Evolutionary conservation across 2,888 invertebrate genomes (phyloP).

Genomic region (Idaea aversata): DNA sequence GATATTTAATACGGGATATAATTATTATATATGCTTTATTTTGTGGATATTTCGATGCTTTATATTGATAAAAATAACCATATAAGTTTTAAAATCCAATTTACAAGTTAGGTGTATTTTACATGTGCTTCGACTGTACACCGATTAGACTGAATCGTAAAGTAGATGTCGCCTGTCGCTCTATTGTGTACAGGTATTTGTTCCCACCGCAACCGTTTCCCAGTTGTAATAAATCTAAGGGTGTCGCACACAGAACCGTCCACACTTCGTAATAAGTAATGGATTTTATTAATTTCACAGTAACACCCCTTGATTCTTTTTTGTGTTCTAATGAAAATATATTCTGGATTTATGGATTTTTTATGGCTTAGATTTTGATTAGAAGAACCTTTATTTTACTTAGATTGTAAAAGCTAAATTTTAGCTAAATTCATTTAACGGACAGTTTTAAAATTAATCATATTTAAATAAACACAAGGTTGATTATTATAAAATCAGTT

Average conservation of each 20-base stretch:
- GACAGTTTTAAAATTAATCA: too few relatives aligned
- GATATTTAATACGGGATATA: too few relatives aligned
- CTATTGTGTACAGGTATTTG: neutral
- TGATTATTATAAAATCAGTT: too few relatives aligned
- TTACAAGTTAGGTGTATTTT: too few relatives aligned
- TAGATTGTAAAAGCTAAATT: too few relatives aligned
- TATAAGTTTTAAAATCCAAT: too few relatives aligned
- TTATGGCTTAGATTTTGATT: neutral
- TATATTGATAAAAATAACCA: too few relatives aligned
- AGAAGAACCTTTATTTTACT: neutral
- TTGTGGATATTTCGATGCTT: too few relatives aligned
- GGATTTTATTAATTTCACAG: conserved; percentile 70
- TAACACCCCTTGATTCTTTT: neutral
- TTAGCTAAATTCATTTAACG: too few relatives aligned
- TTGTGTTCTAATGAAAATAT: neutral
- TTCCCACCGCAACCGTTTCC: neutral
- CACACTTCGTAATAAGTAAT: conserved; percentile 53
- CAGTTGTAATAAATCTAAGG: conserved; percentile 13
- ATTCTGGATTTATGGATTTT: neutral
- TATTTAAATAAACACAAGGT: too few relatives aligned
- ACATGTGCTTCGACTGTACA: too few relatives aligned
- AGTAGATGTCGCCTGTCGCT: neutral
- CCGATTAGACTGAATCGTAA: neutral
- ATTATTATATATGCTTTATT: too few relatives aligned
- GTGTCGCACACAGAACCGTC: conserved; percentile 69